These are phyloP conservation scores for Brachymystax lenok DNA, from an alignment of 2,797 vertebrate species.

Conservation along the genomic window DNA sequence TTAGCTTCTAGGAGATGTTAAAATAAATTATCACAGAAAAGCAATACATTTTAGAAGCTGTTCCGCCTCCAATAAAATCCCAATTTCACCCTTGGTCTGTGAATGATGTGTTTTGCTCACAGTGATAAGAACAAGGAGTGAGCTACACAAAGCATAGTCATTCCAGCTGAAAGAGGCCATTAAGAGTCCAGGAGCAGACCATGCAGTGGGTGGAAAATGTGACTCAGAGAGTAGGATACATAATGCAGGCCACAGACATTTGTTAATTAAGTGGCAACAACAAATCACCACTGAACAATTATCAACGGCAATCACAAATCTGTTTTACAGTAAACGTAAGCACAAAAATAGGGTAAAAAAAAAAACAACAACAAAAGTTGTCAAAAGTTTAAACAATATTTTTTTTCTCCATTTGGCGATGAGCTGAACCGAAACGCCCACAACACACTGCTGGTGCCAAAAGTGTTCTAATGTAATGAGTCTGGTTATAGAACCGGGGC, in stretches of 20 bases:
- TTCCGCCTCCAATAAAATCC: slow-evolving; percentile 24
- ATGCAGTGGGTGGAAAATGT: slow-evolving; percentile 55
- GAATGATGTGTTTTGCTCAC: slow-evolving; percentile 33
- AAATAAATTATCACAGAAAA: not conserved
- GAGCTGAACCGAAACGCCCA: no score
- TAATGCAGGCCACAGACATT: slow-evolving; percentile 1
- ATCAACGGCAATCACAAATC: slow-evolving; percentile 43
- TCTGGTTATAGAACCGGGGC: not conserved
- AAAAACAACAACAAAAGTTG: not conserved
- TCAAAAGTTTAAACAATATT: slow-evolving; percentile 23
- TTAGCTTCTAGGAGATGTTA: no score
- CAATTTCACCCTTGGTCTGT: slow-evolving; percentile 22
- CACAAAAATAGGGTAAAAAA: slow-evolving; percentile 27
- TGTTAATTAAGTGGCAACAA: slow-evolving; percentile 54
- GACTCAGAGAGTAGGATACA: slow-evolving; percentile 35
- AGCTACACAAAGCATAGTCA: no score
- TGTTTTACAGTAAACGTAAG: slow-evolving; percentile 44
- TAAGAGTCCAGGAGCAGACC: slow-evolving; percentile 25
- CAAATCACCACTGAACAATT: no score
- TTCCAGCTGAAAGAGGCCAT: slow-evolving; percentile 31
- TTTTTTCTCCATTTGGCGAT: no score
- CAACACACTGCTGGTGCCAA: slow-evolving; percentile 16
- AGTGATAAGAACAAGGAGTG: slow-evolving; percentile 5
- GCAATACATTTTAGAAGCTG: not conserved
- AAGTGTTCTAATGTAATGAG: slow-evolving; percentile 35